Evolutionary conservation across 2,113 vertebrate species (phyloP).

Genomic region (Brachionichthys hirsutus): DNA sequence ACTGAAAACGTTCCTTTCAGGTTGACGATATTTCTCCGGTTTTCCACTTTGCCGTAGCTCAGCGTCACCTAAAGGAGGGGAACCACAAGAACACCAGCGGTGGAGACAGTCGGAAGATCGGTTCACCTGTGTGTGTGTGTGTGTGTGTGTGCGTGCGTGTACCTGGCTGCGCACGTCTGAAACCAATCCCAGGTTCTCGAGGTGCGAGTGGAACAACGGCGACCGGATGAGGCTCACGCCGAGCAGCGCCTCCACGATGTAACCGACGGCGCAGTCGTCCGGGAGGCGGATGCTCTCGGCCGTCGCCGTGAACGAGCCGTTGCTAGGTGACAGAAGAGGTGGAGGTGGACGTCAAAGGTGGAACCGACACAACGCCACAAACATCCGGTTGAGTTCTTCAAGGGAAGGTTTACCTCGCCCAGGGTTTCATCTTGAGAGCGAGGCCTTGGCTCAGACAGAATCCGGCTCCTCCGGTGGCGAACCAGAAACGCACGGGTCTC

Average conservation of each 20-base stretch:
- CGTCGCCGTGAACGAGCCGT: slow-evolving; percentile 87
- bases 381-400: background rate
- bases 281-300: slow-evolving; percentile 90
- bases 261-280: slow-evolving; percentile 90
- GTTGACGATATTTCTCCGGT: slow-evolving; percentile 85
- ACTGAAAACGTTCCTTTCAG: slow-evolving; percentile 85
- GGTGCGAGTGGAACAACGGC: slow-evolving; percentile 90
- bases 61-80: slow-evolving; percentile 82
- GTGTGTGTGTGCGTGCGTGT: slow-evolving; percentile 9
- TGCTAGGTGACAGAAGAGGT: slow-evolving; percentile 55
- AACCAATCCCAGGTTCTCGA: slow-evolving; percentile 92
- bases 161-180: slow-evolving; percentile 86
- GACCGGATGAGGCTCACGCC: slow-evolving; percentile 85
- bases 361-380: background rate
- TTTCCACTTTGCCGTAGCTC: slow-evolving; percentile 89
- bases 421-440: slow-evolving; percentile 91
- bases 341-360: too few species aligned
- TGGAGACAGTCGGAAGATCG: background rate
- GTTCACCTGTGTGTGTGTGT: background rate
- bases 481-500: slow-evolving; percentile 92
- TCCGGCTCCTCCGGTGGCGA: slow-evolving; percentile 91
- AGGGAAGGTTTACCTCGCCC: slow-evolving; percentile 84
- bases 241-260: slow-evolving; percentile 88
- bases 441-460: slow-evolving; percentile 92
- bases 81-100: background rate